phyloP scores from a whole-genome alignment of 2,888 invertebrate genomes.

The Osedax frankpressi region DNA sequence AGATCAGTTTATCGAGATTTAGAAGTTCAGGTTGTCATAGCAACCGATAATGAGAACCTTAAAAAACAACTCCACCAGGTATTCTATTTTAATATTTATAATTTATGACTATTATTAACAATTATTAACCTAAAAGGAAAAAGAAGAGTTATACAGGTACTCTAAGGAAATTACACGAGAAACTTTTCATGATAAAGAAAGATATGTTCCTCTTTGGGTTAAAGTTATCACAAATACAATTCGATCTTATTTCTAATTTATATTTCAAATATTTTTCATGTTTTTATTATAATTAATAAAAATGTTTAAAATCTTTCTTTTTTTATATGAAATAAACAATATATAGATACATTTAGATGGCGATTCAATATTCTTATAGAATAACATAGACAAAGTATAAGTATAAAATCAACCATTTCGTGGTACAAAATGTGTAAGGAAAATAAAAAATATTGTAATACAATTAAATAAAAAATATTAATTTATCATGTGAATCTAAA shows the following conservation, averaged over 20 bases:
- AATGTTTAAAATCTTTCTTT: too few relatives aligned
- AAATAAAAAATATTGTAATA: too few relatives aligned
- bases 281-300: too few relatives aligned
- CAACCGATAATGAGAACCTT: slow-evolving; percentile 61
- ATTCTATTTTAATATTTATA: too few relatives aligned
- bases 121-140: slow-evolving; percentile 52
- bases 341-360: too few relatives aligned
- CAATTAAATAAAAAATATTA: too few relatives aligned
- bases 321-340: too few relatives aligned
- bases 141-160: slow-evolving; percentile 56
- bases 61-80: slow-evolving; percentile 56
- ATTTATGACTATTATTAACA: too few relatives aligned
- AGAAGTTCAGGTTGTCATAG: slow-evolving; percentile 78
- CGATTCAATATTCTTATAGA: too few relatives aligned
- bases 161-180: slow-evolving; percentile 45
- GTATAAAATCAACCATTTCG: too few relatives aligned
- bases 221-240: slow-evolving; percentile 62
- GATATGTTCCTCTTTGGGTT: slow-evolving; percentile 69
- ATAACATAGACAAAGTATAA: too few relatives aligned
- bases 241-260: slow-evolving; percentile 57
- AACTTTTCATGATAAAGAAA: slow-evolving; percentile 54
- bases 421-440: too few relatives aligned
- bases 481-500: neutral
- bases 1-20: slow-evolving; percentile 80
- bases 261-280: neutral